These are phyloP conservation scores for Lochmaea capreae DNA, from an alignment of 2,888 invertebrate species.

Conservation along the genomic window DNA sequence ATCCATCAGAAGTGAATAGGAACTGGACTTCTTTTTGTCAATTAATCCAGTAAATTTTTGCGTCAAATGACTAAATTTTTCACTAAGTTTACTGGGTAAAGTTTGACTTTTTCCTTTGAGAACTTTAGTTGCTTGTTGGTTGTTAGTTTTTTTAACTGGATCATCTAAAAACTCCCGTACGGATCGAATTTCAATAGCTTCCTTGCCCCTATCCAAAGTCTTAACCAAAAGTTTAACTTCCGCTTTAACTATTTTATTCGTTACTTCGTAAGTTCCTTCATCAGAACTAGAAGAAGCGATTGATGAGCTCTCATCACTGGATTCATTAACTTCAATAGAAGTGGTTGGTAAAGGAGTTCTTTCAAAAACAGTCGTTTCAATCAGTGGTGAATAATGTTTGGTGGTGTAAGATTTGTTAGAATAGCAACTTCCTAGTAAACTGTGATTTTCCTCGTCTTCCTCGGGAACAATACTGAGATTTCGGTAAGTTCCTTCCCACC, in stretches of 20 bases:
- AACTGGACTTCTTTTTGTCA: conserved; percentile 51
- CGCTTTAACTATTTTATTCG: conserved; percentile 63
- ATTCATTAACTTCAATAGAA: conserved; percentile 32
- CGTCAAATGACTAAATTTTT: conserved; percentile 49
- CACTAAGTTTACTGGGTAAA: conserved; percentile 49
- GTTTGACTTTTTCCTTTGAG: conserved; percentile 49
- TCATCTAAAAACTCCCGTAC: conserved; percentile 61
- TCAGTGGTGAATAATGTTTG: conserved; percentile 38
- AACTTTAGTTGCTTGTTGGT: conserved; percentile 13
- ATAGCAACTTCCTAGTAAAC: conserved; percentile 55
- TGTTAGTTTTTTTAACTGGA: conserved; percentile 36
- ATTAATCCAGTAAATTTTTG: conserved; percentile 53
- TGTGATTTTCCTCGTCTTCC: conserved; percentile 63
- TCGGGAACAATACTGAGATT: conserved; percentile 65
- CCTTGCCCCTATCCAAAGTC: conserved; percentile 66
- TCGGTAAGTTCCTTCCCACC: conserved; percentile 64
- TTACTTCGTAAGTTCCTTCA: conserved; percentile 54
- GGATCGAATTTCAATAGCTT: conserved; percentile 68
- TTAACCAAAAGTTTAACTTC: conserved; percentile 68
- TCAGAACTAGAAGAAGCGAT: conserved; percentile 49
- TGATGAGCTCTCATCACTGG: conserved; percentile 43
- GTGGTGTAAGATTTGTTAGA: conserved; percentile 49
- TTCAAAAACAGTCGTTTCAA: conserved; percentile 25
- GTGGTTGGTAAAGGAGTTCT: conserved; percentile 16
- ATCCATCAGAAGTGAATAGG: conserved; percentile 40